phyloP scores from a whole-genome alignment of 2,888 invertebrate genomes.

The Diloba caeruleocephala region DNA sequence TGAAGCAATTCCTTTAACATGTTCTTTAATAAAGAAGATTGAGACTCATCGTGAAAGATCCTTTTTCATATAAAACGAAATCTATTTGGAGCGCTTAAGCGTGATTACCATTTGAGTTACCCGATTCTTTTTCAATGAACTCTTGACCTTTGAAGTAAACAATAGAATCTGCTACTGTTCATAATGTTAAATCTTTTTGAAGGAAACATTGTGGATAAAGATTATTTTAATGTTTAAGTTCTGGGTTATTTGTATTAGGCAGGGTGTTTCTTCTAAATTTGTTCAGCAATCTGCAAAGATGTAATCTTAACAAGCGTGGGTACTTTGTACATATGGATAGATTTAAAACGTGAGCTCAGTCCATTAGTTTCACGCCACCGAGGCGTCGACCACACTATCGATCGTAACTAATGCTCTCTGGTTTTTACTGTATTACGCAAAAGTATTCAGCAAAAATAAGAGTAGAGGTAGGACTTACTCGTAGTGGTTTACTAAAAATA shows the following conservation, averaged over 20 bases:
- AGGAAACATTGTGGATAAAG: not conserved
- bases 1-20: too few species aligned
- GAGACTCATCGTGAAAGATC: too few species aligned
- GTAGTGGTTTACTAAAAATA: not conserved
- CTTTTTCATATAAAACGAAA: not conserved
- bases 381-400: conserved; percentile 59
- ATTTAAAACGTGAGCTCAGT: conserved; percentile 59
- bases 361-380: conserved; percentile 64
- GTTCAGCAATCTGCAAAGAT: conserved; percentile 17
- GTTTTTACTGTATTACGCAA: conserved; percentile 52
- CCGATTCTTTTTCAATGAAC: conserved; percentile 1
- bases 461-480: not conserved
- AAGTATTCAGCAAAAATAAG: conserved; percentile 28
- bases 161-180: not conserved
- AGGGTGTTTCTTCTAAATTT: conserved; percentile 16
- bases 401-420: conserved; percentile 60
- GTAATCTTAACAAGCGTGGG: conserved; percentile 25
- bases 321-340: conserved; percentile 44
- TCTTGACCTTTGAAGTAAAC: not conserved
- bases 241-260: conserved; percentile 5
- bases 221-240: conserved; percentile 1
- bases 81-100: not conserved
- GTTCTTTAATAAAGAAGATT: too few species aligned
- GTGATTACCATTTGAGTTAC: conserved; percentile 1
- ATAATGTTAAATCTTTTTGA: not conserved